A percentile compares a stretch with the other conserved stretches of the same genome.
phyloP scores from a whole-genome alignment of 2,113 vertebrate genomes.

The Pygoscelis antarcticus region DNA sequence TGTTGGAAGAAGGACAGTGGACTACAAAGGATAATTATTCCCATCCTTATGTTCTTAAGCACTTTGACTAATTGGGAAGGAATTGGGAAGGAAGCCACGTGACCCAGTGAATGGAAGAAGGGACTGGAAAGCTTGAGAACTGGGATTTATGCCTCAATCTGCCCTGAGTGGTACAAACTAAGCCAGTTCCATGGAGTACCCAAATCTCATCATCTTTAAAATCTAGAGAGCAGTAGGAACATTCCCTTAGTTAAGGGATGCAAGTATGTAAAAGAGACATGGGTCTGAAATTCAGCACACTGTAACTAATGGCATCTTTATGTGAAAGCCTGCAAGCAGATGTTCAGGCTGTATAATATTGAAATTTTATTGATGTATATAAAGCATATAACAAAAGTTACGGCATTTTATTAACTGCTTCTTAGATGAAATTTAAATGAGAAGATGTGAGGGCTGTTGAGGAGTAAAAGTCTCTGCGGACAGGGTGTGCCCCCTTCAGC shows the following conservation, averaged over 20 bases:
- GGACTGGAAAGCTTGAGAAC: background rate
- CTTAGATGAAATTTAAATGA: background rate
- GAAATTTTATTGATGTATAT: accelerated
- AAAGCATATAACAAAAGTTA: background rate
- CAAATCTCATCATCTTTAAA: background rate
- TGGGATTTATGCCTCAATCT: background rate
- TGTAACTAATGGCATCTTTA: background rate
- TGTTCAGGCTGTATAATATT: background rate
- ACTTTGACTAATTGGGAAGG: background rate
- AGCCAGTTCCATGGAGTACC: background rate
- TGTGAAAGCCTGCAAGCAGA: background rate
- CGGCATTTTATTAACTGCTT: background rate
- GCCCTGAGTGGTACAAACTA: background rate
- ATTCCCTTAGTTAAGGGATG: background rate
- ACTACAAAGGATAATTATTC: background rate
- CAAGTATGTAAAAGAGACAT: background rate
- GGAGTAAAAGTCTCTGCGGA: background rate
- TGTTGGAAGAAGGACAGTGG: background rate
- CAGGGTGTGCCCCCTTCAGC: background rate
- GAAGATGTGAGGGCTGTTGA: background rate
- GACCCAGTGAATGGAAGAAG: background rate
- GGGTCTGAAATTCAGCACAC: background rate
- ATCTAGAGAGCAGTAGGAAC: background rate
- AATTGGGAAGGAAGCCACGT: background rate
- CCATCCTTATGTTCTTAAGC: background rate